Conservation (phyloP, 2,113 vertebrate genomes). For the Limnothrissa miodon region DNA sequence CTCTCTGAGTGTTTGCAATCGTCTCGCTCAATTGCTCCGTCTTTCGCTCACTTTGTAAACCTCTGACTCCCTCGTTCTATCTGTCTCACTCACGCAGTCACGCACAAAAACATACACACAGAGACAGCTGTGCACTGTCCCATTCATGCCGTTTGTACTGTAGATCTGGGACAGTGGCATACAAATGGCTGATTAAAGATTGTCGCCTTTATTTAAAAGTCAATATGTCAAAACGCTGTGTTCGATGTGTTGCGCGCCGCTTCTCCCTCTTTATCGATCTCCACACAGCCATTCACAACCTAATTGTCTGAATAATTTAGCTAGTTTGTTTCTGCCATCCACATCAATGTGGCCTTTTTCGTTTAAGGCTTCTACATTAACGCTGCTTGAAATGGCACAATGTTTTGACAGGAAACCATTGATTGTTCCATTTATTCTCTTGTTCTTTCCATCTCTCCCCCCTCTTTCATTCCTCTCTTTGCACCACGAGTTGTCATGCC, state of each 20-base stretch:
- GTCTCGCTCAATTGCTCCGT: background rate
- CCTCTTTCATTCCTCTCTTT: background rate
- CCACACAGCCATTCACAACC: background rate
- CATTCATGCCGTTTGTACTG: background rate
- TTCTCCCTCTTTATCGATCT: background rate
- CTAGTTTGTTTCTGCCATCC: background rate
- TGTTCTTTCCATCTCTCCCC: background rate
- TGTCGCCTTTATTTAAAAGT: background rate
- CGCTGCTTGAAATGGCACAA: background rate
- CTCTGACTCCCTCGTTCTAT: conserved; percentile 2
- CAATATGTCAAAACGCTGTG: background rate
- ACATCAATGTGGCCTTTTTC: background rate
- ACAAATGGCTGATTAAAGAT: background rate
- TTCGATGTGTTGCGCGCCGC: background rate
- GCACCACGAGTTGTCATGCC: background rate
- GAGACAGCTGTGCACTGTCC: too few species aligned
- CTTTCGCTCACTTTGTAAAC: background rate
- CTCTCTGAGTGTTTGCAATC: background rate
- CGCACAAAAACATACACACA: background rate
- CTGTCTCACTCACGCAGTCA: background rate
- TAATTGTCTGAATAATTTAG: background rate
- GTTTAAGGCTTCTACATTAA: background rate
- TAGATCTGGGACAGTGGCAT: background rate
- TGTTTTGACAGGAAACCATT: conserved; percentile 1
- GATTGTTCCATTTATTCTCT: conserved; percentile 5